These are phyloP conservation scores for Ceratitis capitata DNA, from an alignment of 1,140 invertebrate species.

Conservation along the genomic window DNA sequence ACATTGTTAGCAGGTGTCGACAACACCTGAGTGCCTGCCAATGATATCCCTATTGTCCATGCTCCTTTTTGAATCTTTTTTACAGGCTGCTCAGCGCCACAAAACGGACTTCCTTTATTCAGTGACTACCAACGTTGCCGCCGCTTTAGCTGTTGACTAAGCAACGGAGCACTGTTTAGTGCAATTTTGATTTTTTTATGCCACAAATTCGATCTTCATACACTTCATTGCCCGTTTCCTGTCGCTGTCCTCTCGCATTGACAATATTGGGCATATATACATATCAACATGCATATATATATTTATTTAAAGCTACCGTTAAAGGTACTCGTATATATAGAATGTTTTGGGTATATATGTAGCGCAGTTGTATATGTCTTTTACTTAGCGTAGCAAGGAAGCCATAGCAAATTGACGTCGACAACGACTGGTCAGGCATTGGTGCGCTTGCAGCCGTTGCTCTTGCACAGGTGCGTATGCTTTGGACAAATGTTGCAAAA, in stretches of 20 bases:
- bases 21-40: background rate
- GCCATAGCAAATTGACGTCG: background rate
- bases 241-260: background rate
- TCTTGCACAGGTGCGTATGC: conserved; percentile 10
- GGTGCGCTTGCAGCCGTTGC: background rate
- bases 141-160: background rate
- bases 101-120: conserved; percentile 14
- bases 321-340: too few species aligned
- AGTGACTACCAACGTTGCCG: too few species aligned
- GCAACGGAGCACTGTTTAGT: background rate
- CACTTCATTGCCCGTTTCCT: conserved; percentile 20
- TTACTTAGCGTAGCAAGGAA: background rate
- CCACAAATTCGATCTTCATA: background rate
- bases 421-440: conserved; percentile 9
- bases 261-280: background rate
- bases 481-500: background rate
- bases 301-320: background rate
- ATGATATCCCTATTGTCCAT: background rate
- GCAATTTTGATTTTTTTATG: conserved; percentile 16
- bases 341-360: too few species aligned
- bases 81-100: background rate
- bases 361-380: too few species aligned
- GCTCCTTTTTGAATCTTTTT: background rate
- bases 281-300: background rate
- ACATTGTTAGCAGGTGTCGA: conserved; percentile 9